Evolutionary conservation across 1,140 invertebrate species (phyloP), one percentile per base, ranked within the genome.

Genomic region (Drosophila grimshawi): DNA sequence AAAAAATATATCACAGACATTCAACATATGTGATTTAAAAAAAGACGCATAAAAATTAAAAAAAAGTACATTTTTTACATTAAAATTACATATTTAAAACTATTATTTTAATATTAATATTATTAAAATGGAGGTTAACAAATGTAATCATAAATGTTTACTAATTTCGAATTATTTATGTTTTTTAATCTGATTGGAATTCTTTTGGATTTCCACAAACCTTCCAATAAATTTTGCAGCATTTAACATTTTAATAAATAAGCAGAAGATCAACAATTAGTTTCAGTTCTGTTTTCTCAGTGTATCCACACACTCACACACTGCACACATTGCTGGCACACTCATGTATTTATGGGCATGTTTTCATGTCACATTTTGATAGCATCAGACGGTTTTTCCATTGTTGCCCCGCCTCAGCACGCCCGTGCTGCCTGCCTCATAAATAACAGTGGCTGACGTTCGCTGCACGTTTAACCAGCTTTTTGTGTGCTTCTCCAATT

Each of bases 281-380:
- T 19, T 19, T 19, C 19, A 19, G 19, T 19, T 19, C 0, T 19
- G 19, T 41, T 41, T n/a, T 43, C 5, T n/a, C 39, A 43, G 39
- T 43, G 39, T 43, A 19, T 19, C 19, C 60, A 66, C 48, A 11
- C 45, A 33, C 45, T 27, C 56, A 43, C 76, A 29, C 32, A 56
- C 56, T 19, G 19, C 19, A 19, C 19, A 19, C 19, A 19, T 19
- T 19, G 19, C 19, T 39, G 10, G 57, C 73, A 57, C 37, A 56
- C 37, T 8, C 33, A 35, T 11, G 10, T 69, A 75, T 70, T 43
- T 43, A 45, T 72, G 67, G 60, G 60, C 60, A 76, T 41, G 53
- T 75, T 67, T 75, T 55, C 51, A 64, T 63, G 73, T 71, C 70
- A 69, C 61, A 73, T 77, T 80, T 72, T 33, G 70, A 73, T 68